These are phyloP conservation scores for Coenonympha arcania DNA, from an alignment of 2,888 invertebrate genomes.

Conservation along the genomic window DNA sequence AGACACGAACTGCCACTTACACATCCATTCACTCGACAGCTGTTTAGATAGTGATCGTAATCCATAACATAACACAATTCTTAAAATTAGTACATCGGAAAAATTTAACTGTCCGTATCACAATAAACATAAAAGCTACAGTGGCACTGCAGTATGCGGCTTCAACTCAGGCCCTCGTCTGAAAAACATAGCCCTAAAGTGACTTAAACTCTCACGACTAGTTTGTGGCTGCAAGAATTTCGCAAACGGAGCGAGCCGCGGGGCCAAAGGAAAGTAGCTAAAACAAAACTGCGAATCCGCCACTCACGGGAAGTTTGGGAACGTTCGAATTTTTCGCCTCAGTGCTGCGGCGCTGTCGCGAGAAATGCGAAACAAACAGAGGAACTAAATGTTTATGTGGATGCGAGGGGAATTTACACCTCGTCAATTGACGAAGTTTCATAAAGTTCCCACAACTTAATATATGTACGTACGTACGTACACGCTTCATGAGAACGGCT, in stretches of 20 bases:
- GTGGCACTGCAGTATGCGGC: too few species aligned
- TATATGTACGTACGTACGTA: too few species aligned
- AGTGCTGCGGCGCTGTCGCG: constrained; percentile 13
- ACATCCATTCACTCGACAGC: too few species aligned
- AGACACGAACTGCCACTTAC: too few species aligned
- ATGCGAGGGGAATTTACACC: constrained; percentile 14
- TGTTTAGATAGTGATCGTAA: too few species aligned
- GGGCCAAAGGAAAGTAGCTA: constrained; percentile 27
- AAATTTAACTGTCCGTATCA: too few species aligned
- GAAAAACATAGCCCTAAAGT: background rate
- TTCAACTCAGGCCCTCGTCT: too few species aligned
- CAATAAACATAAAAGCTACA: too few species aligned
- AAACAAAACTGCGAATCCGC: constrained; percentile 26
- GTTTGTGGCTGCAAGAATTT: constrained; percentile 16
- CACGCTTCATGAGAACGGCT: too few species aligned
- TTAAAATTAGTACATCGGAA: too few species aligned
- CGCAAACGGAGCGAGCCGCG: constrained; percentile 21
- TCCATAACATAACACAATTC: too few species aligned
- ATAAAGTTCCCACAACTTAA: too few species aligned
- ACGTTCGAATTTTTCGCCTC: constrained; percentile 16
- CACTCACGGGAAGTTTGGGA: constrained; percentile 21
- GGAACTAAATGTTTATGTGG: constrained; percentile 20
- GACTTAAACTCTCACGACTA: background rate
- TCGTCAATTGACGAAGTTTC: constrained; percentile 8
- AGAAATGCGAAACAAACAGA: constrained; percentile 15